Evolutionary conservation across 2,888 invertebrate genomes (phyloP), one percentile per base, ranked within the genome.

Genomic region (Xestoiulus laeticollis): DNA sequence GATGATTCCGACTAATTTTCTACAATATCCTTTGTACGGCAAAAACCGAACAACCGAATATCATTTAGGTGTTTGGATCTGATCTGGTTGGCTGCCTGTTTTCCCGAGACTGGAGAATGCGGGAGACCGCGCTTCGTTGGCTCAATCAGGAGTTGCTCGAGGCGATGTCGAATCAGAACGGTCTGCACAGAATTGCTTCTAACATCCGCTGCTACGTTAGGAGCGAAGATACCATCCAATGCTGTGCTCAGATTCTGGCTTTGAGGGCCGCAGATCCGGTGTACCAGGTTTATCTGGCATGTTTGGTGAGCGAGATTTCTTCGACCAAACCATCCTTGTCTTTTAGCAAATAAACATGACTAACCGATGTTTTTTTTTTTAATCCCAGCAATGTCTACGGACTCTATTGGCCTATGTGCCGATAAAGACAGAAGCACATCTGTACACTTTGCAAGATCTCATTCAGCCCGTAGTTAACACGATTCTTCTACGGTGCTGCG

Each of bases 101-200:
- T 89, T 92, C 92, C 12, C 90, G 91, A 82, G 92, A 92, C 90
- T 93, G 93, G 93, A 89, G 89, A 26, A 88, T 88, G 22, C 85
- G 89, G 48, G 92, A 92, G 89, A 91, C 91, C 14, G 92, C 91
- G 0, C 89, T 92, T 82, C 43, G 48, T 33, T 32, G 86, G 82
- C 85, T 88, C 22, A 89, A 91, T 30, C 89, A 90, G 26, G 91
- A 90, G 33, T 90, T 90, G 48, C 89, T 90, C 12, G 88, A 90
- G 43, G 90, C 90, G 26, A 89, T 90, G n/a, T 89, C 87, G 95
- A 95, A 92, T 99, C 98, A n/a, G 96, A 96, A 90, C 96, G 95
- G 90, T 95, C 95, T 86, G 98, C 95, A 0, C 99, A 99, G 26
- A 96, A 94, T 0, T 12, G 5, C n/a, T 53, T 22, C 44, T 14